Evolutionary conservation across 2,888 invertebrate genomes (phyloP).

Genomic region (Ophraella communa): DNA sequence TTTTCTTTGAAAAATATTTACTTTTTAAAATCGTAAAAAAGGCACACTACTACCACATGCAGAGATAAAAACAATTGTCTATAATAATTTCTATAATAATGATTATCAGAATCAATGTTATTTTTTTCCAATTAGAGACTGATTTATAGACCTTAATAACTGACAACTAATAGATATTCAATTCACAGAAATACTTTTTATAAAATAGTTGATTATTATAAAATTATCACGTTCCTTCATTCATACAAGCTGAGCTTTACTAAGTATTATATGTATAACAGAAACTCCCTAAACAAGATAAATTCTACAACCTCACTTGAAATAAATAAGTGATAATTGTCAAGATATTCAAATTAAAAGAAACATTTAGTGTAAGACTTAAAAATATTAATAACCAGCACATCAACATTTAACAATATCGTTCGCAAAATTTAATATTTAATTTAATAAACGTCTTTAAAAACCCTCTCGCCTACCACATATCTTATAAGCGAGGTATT

Average conservation of each 20-base stretch:
- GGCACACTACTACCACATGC: conserved; percentile 12
- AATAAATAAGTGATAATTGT: background rate
- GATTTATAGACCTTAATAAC: conserved; percentile 45
- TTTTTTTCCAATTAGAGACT: conserved; percentile 6
- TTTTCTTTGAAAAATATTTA: conserved; percentile 1
- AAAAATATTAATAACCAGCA: background rate
- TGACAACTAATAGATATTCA: conserved; percentile 55
- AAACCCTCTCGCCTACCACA: background rate
- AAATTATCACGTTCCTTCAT: conserved; percentile 60
- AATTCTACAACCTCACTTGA: background rate
- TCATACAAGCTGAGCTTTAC: conserved; percentile 58
- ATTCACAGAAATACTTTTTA: conserved; percentile 54
- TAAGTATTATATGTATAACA: conserved; percentile 42
- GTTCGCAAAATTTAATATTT: background rate
- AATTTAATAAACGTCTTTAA: background rate
- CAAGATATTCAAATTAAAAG: background rate
- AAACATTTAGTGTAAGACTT: background rate
- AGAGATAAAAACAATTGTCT: background rate
- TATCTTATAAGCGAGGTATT: background rate
- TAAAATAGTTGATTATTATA: conserved; percentile 60
- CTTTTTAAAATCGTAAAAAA: conserved; percentile 3
- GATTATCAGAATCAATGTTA: conserved; percentile 6
- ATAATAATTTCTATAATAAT: conserved; percentile 1
- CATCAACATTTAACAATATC: background rate
- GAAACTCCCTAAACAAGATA: background rate